Conservation (phyloP, 2,888 invertebrate genomes). For the Crioceris asparagi region DNA sequence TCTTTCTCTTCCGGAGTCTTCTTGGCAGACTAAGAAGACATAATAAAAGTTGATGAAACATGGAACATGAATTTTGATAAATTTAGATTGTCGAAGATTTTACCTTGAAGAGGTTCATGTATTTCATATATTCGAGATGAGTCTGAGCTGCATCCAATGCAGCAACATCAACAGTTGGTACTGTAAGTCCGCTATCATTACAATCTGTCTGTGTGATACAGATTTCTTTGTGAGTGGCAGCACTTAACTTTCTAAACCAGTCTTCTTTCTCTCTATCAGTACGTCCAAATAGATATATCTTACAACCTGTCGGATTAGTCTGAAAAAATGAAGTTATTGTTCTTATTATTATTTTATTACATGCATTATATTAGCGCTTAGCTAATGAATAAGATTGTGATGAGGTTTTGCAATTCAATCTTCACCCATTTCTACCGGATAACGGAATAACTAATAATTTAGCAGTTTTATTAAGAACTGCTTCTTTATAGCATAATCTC, state of each 20-base stretch:
- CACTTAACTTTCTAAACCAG: constrained; percentile 51
- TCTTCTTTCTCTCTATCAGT: constrained; percentile 87
- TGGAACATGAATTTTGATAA: too few relatives aligned
- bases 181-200: constrained; percentile 10
- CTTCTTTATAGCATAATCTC: too few relatives aligned
- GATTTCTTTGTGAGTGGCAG: constrained; percentile 25
- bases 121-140: constrained; percentile 31
- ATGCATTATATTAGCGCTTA: too few relatives aligned
- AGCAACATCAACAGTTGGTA: neutral
- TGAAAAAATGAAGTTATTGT: too few relatives aligned
- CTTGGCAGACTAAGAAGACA: constrained; percentile 13
- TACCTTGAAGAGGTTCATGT: constrained; percentile 32
- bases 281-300: constrained; percentile 50
- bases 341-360: too few relatives aligned
- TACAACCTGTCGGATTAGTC: constrained; percentile 24
- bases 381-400: too few relatives aligned
- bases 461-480: too few relatives aligned
- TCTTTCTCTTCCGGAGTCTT: constrained; percentile 15
- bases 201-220: constrained; percentile 6
- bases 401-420: too few relatives aligned
- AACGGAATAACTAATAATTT: too few relatives aligned
- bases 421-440: too few relatives aligned
- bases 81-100: too few relatives aligned
- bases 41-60: too few relatives aligned
- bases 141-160: constrained; percentile 13